Conservation (phyloP, 2,888 invertebrate species). For the Parapristionchus giblindavisi region DNA sequence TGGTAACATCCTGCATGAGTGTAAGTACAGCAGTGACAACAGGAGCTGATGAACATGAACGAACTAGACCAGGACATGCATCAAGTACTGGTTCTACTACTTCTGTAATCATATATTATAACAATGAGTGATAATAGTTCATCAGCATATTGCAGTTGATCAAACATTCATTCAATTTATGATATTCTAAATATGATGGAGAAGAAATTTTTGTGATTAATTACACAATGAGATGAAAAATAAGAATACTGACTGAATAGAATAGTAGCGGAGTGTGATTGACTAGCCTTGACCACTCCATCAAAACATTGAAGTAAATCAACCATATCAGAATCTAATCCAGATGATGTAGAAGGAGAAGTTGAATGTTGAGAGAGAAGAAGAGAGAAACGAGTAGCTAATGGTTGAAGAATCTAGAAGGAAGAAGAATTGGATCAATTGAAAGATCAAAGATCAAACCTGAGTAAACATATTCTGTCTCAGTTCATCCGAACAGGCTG, state of each 20-base stretch:
- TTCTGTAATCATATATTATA: slow-evolving; percentile 47
- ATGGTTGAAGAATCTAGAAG: slow-evolving; percentile 58
- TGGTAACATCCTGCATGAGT: slow-evolving; percentile 56
- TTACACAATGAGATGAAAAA: no score
- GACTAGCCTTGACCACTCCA: slow-evolving; percentile 79
- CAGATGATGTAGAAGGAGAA: background rate
- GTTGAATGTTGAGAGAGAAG: slow-evolving; percentile 28
- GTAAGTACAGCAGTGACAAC: slow-evolving; percentile 59
- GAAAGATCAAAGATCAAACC: slow-evolving; percentile 42
- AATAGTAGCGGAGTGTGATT: slow-evolving; percentile 72
- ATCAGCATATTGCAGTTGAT: no score
- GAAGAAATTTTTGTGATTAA: no score
- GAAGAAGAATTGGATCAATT: background rate
- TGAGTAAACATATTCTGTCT: slow-evolving; percentile 57
- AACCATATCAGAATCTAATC: slow-evolving; percentile 28
- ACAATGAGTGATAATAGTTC: background rate
- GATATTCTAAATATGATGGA: no score
- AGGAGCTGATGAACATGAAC: slow-evolving; percentile 34
- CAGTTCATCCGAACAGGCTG: slow-evolving; percentile 50
- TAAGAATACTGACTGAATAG: slow-evolving; percentile 74
- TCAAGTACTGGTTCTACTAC: slow-evolving; percentile 55
- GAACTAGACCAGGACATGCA: slow-evolving; percentile 51
- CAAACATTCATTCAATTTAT: no score
- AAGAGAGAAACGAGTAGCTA: slow-evolving; percentile 46
- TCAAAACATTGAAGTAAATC: slow-evolving; percentile 72